These are phyloP conservation scores for Pao palembangensis DNA, from an alignment of 2,113 vertebrate species.

Conservation along the genomic window DNA sequence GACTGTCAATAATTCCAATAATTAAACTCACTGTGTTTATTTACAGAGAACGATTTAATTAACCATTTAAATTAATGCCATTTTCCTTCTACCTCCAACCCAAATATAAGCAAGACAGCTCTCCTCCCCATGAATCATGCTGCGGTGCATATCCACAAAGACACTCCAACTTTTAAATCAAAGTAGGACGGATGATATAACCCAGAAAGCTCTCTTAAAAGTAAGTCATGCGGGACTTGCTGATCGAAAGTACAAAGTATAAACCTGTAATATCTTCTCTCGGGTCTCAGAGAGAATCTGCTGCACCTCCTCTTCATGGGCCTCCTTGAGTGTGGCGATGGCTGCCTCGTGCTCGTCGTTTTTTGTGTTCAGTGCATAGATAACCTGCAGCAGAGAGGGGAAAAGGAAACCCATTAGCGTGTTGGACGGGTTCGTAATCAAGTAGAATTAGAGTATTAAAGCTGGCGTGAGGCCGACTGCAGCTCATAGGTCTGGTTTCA, in stretches of 20 bases:
- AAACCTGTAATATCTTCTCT: conserved; percentile 86
- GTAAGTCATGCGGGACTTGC: neutral
- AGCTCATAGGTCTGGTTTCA: neutral
- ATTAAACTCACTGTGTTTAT: neutral
- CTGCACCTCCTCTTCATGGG: conserved; percentile 98
- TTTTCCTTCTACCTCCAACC: neutral
- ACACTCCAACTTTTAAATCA: neutral
- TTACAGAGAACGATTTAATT: conserved; percentile 1
- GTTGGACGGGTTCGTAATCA: conserved; percentile 8
- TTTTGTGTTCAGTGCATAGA: conserved; percentile 99
- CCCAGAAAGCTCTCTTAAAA: neutral
- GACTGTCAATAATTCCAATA: conserved; percentile 1
- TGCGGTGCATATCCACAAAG: neutral
- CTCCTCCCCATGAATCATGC: neutral
- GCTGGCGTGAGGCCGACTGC: neutral
- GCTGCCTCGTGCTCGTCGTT: conserved; percentile 97
- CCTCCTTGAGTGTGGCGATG: conserved; percentile 95
- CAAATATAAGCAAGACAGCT: neutral
- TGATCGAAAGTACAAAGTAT: neutral
- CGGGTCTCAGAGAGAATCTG: conserved; percentile 96
- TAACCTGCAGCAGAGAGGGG: conserved; percentile 78
- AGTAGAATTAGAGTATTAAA: conserved; percentile 6
- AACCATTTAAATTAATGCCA: conserved; percentile 6
- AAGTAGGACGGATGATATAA: neutral
- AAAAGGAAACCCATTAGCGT: conserved; percentile 5